phyloP scores from a whole-genome alignment of 2,888 invertebrate species.

The Eudasyphora cyanicolor region DNA sequence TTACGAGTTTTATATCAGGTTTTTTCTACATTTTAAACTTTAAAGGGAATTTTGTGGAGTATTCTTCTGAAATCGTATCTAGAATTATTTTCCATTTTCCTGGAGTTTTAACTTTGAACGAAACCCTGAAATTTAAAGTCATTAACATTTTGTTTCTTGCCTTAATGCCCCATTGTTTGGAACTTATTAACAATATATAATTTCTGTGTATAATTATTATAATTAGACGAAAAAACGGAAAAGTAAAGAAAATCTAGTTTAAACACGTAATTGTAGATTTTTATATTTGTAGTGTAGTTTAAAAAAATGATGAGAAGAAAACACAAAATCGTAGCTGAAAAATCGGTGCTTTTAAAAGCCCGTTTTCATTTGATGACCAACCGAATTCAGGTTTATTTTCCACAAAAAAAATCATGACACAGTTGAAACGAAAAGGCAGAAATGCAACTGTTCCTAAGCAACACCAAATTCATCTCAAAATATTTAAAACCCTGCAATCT shows the following conservation, averaged over 20 bases:
- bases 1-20: too few species aligned
- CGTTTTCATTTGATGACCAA: conserved; percentile 79
- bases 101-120: too few species aligned
- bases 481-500: neutral
- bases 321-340: conserved; percentile 79
- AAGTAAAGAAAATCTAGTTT: conserved; percentile 47
- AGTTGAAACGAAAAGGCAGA: too few species aligned
- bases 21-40: too few species aligned
- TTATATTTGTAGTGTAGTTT: conserved; percentile 69
- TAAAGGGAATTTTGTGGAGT: too few species aligned
- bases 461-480: neutral
- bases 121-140: too few species aligned
- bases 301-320: conserved; percentile 68
- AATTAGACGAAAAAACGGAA: neutral
- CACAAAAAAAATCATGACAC: neutral
- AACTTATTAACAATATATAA: neutral
- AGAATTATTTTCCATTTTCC: too few species aligned
- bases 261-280: conserved; percentile 66
- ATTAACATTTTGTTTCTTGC: conserved; percentile 16
- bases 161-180: neutral
- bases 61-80: too few species aligned
- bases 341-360: conserved; percentile 80
- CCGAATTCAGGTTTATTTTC: neutral
- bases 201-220: conserved; percentile 37
- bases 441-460: neutral